Evolutionary conservation across 2,113 vertebrate genomes (phyloP), one percentile per base, ranked within the genome.

Genomic region (Rutilus rutilus): DNA sequence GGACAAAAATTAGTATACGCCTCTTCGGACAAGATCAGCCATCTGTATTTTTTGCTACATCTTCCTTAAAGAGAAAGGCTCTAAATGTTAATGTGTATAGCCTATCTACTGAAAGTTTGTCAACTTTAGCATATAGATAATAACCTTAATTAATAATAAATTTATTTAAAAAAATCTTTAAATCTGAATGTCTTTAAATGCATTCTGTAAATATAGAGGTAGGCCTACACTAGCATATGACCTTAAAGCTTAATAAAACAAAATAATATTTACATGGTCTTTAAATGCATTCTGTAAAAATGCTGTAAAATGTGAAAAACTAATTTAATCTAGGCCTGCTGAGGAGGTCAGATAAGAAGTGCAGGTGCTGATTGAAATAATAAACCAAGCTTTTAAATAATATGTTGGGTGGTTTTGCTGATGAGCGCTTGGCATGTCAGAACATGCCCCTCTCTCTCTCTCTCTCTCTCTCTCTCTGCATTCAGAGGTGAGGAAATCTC

Each of bases 381-480:
- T 81, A 50, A 81, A 27, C 23, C 9, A 79, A 25, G 11, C 54
- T 79, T 79, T 79, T 65, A 65, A 65, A 80, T 80, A 65, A 62
- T 45, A 64, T 50, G 42, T 14, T 10, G 27, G 2, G 50, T 27
- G 74, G 27, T 82, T 78, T 77, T 87, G 82, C 88, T 87, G 86
- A 93, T 90, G 90, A 91, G 78, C 85, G 39, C n/a, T 8, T 59
- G 17, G 88, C 94, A 90, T 93, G 95, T 89, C 90, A 87, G 17
- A 82, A 91, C 95, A 93, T 60, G 94, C 50, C 50, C 87, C 39
- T 1, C 39, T 42, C 39, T 42, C 39, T 39, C 39, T 69, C 64
- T 65, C 25, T 47, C 50, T 69, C 64, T 59, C 17, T 42, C 50
- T 76, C 62, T 52, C n/a, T 50, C 17, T 87, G 83, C 86, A 60